Evolutionary conservation across 2,113 vertebrate species (phyloP).

Genomic region (Arenaria interpres): DNA sequence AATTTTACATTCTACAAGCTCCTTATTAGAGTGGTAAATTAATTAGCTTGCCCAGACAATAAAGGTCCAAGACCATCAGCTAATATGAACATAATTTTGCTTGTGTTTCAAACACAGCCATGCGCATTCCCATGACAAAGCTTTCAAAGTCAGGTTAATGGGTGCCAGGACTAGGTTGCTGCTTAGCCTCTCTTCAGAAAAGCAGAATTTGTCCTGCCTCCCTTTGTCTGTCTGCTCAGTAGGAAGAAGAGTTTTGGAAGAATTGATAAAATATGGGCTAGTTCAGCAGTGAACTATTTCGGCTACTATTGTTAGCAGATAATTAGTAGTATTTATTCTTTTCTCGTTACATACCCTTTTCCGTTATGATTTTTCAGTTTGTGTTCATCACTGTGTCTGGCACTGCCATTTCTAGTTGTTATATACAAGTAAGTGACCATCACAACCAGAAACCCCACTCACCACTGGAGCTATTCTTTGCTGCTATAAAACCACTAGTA

Average conservation of each 20-base stretch:
- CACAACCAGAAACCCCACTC: neutral
- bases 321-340: neutral
- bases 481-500: neutral
- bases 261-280: neutral
- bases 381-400: neutral
- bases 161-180: neutral
- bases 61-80: neutral
- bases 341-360: neutral
- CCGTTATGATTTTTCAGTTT: neutral
- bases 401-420: neutral
- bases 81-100: neutral
- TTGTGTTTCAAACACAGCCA: neutral
- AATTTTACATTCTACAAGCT: constrained; percentile 12
- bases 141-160: neutral
- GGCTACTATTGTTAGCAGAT: neutral
- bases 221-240: neutral
- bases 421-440: neutral
- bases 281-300: neutral
- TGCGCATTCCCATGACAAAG: accelerated
- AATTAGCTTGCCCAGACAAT: constrained; percentile 38
- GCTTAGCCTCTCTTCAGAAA: neutral
- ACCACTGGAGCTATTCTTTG: neutral
- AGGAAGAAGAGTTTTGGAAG: neutral
- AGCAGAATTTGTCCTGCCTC: neutral
- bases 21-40: constrained; percentile 36